These are phyloP conservation scores for Pseudoatta argentina DNA, from an alignment of 1,140 invertebrate species.

Conservation along the genomic window DNA sequence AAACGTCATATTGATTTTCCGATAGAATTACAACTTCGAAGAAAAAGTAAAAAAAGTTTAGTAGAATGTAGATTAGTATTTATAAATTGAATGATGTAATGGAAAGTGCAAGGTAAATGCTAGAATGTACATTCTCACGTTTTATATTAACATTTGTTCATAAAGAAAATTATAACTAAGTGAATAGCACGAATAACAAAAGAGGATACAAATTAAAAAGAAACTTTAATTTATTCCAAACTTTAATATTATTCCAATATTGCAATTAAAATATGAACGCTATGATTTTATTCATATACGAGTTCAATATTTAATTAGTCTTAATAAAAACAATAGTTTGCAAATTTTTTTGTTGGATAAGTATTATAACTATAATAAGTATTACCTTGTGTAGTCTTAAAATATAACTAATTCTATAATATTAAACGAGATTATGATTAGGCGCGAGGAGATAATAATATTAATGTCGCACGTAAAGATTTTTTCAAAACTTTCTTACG, in stretches of 20 bases:
- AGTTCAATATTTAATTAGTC: too few relatives aligned
- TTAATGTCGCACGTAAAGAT: not conserved
- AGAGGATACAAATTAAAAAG: not conserved
- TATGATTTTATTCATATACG: not conserved
- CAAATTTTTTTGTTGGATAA: not conserved
- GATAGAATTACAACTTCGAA: not conserved
- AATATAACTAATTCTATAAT: too few relatives aligned
- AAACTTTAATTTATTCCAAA: conserved; percentile 2
- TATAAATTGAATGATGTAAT: not conserved
- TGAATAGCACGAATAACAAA: conserved; percentile 9
- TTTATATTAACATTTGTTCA: conserved; percentile 26
- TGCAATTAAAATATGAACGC: not conserved
- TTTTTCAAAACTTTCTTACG: not conserved
- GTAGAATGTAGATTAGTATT: not conserved
- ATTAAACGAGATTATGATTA: too few relatives aligned
- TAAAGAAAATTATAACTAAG: conserved; percentile 9
- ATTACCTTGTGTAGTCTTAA: too few relatives aligned
- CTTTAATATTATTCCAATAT: conserved; percentile 5
- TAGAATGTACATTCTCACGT: not conserved
- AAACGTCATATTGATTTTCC: conserved; percentile 35
- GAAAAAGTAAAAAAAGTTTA: conserved; percentile 15
- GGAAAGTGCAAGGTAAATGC: not conserved
- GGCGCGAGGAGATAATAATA: too few relatives aligned
- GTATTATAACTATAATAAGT: too few relatives aligned
- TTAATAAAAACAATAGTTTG: not conserved